Percentiles rank a stretch among this genome's conserved stretches.
Conservation (phyloP, 2,113 vertebrate genomes). For the Dascyllus trimaculatus region DNA sequence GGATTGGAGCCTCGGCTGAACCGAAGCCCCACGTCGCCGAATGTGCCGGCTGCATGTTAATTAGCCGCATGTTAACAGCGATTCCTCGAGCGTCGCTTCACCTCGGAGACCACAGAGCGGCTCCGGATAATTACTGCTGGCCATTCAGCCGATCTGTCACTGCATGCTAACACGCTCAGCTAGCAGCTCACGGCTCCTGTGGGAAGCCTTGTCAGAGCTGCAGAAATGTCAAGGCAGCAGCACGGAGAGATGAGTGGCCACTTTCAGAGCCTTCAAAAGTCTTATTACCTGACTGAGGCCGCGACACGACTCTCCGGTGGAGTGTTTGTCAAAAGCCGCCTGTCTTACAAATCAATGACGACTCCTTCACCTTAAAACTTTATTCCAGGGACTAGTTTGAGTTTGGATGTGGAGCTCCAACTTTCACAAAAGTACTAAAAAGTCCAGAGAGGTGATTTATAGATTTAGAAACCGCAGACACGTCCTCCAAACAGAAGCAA, state of each 20-base stretch:
- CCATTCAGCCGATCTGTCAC: constrained; percentile 26
- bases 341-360: too few species aligned
- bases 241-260: constrained; percentile 12
- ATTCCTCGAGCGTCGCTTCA: constrained; percentile 28
- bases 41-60: constrained; percentile 31
- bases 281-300: not conserved
- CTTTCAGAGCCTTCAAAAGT: constrained; percentile 17
- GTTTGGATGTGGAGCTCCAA: too few species aligned
- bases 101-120: constrained; percentile 32
- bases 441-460: too few species aligned
- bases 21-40: constrained; percentile 18
- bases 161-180: constrained; percentile 17
- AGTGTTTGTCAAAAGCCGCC: too few species aligned
- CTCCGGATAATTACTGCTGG: constrained; percentile 28
- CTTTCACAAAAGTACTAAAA: too few species aligned
- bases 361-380: too few species aligned
- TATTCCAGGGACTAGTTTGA: too few species aligned
- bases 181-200: not conserved
- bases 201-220: constrained; percentile 10
- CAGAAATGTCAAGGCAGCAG: constrained; percentile 3
- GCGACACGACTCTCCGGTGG: too few species aligned
- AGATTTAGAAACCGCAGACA: too few species aligned
- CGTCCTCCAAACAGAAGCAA: too few species aligned
- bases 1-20: constrained; percentile 27
- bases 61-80: constrained; percentile 34